These are phyloP conservation scores for Plagiodera versicolora DNA, from an alignment of 2,888 invertebrate genomes.

Conservation along the genomic window DNA sequence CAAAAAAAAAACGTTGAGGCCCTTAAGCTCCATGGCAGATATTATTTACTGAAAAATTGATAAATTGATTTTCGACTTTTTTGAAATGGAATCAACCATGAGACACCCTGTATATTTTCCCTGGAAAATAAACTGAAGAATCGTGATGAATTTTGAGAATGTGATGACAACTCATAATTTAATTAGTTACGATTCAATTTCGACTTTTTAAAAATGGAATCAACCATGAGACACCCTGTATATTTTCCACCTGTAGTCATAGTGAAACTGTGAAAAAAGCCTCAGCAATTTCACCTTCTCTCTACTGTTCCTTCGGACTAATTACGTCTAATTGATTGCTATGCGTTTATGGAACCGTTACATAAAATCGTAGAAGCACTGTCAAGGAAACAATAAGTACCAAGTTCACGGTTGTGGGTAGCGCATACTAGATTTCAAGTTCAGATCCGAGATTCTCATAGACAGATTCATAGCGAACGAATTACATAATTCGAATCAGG, in stretches of 20 bases:
- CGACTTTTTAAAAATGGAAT: no score
- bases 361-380: constrained; percentile 5
- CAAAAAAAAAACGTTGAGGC: no score
- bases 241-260: neutral
- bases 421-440: constrained; percentile 17
- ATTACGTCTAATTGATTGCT: constrained; percentile 15
- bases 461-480: constrained; percentile 19
- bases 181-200: no score
- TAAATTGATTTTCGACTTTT: no score
- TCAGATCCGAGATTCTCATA: constrained; percentile 23
- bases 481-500: constrained; percentile 15
- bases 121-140: no score
- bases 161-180: no score
- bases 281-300: neutral
- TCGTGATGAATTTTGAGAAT: no score
- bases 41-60: no score
- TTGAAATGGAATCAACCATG: no score
- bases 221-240: no score
- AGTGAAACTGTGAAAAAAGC: neutral
- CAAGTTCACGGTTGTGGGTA: constrained; percentile 25
- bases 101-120: no score
- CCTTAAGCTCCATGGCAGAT: no score
- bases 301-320: neutral
- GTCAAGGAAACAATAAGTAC: constrained; percentile 9
- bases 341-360: constrained; percentile 15